These are phyloP conservation scores for Hycleus cichorii DNA, from an alignment of 1,140 invertebrate species.

Conservation along the genomic window DNA sequence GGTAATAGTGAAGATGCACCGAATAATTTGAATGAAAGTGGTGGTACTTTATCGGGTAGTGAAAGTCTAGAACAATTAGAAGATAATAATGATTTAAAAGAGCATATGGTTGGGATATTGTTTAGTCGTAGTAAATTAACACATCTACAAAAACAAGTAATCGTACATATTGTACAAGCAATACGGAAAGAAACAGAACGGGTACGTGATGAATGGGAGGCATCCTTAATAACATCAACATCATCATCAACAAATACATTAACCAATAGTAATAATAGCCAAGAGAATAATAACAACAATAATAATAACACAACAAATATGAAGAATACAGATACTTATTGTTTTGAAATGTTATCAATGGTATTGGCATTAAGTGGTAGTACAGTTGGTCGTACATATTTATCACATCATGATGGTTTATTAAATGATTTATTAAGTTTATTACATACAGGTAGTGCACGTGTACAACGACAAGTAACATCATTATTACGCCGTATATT, in stretches of 20 bases:
- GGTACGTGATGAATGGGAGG: conserved; percentile 86
- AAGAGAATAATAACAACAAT: conserved; percentile 42
- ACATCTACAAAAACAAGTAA: conserved; percentile 90
- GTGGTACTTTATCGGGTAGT: conserved; percentile 41
- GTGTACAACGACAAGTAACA: conserved; percentile 89
- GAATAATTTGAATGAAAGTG: conserved; percentile 38
- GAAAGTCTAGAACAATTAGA: conserved; percentile 49
- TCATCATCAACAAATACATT: conserved; percentile 22
- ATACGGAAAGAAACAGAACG: conserved; percentile 80
- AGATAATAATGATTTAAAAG: conserved; percentile 80
- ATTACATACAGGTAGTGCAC: conserved; percentile 87
- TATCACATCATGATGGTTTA: conserved; percentile 81
- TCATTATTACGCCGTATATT: conserved; percentile 72
- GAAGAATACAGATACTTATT: conserved; percentile 77
- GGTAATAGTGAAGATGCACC: conserved; percentile 33
- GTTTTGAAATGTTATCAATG: conserved; percentile 96
- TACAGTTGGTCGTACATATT: conserved; percentile 77
- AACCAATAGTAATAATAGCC: conserved; percentile 31
- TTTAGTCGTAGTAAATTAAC: conserved; percentile 92
- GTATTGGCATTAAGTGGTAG: conserved; percentile 90
- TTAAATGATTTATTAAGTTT: conserved; percentile 78
- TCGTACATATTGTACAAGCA: conserved; percentile 87
- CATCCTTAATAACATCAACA: conserved; percentile 35
- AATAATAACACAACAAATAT: conserved; percentile 48
- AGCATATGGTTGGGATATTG: conserved; percentile 95